A percentile compares a stretch with the other conserved stretches of the same genome.
Conservation (phyloP, 2,113 vertebrate species). For the Cyanistes caeruleus region DNA sequence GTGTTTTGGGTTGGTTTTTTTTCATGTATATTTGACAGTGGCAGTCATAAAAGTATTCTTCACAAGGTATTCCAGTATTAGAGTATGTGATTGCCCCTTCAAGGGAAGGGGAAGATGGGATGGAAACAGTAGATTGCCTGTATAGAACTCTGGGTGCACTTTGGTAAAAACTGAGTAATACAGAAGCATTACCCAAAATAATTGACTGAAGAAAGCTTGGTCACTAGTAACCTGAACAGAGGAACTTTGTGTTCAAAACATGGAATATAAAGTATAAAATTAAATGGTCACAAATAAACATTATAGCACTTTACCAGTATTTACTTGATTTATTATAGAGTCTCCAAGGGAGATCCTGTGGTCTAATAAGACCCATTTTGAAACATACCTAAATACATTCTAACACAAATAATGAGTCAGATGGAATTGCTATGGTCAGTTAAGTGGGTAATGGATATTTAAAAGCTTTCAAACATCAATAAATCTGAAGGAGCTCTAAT, state of each 20-base stretch:
- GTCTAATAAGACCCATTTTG: neutral
- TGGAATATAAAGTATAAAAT: neutral
- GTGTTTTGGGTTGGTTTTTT: neutral
- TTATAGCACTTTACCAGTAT: neutral
- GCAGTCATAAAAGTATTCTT: neutral
- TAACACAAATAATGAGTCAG: slow-evolving; percentile 58
- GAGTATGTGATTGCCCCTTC: neutral
- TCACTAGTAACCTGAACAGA: neutral
- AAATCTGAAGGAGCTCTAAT: slow-evolving; percentile 40
- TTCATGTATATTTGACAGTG: neutral
- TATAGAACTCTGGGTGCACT: neutral
- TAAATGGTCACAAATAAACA: neutral
- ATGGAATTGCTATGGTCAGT: slow-evolving; percentile 27
- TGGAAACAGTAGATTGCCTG: neutral
- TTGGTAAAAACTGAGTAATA: neutral
- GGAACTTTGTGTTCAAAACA: neutral
- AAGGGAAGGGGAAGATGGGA: neutral
- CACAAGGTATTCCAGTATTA: neutral
- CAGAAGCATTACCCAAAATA: neutral
- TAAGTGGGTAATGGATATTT: slow-evolving; percentile 60
- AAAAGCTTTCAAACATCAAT: slow-evolving; percentile 50
- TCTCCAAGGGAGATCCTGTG: slow-evolving; percentile 24
- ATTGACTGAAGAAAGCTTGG: neutral
- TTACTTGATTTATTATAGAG: slow-evolving; percentile 26
- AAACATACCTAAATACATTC: slow-evolving; percentile 54